These are phyloP conservation scores for Axinella damicornis DNA, from an alignment of 37 sponge, comb jelly and placozoan species.

Conservation along the genomic window DNA sequence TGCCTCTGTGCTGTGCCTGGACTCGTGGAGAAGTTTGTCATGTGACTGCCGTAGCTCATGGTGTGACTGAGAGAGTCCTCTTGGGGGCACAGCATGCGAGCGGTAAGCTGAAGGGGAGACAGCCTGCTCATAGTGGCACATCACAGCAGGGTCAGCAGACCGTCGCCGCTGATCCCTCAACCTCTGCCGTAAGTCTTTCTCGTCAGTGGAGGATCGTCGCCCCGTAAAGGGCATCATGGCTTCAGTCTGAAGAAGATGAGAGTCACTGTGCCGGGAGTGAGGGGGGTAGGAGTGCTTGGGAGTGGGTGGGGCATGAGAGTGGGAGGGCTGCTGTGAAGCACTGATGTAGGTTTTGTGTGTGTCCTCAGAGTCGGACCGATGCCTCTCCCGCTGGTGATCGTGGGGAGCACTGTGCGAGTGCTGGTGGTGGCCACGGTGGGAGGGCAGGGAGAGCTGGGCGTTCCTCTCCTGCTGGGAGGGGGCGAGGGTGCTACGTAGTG, in stretches of 20 bases:
- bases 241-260: background rate
- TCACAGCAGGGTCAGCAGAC: constrained; percentile 16
- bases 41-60: too few species aligned
- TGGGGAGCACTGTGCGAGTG: constrained; percentile 6
- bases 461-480: too few species aligned
- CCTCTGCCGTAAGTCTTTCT: background rate
- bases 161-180: constrained; percentile 3
- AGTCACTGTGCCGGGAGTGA: background rate
- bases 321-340: constrained; percentile 9
- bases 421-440: constrained; percentile 7
- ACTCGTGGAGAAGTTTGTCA: too few species aligned
- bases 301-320: background rate
- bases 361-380: background rate
- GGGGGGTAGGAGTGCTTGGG: constrained; percentile 34
- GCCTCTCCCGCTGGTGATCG: background rate
- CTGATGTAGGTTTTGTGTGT: background rate
- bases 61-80: too few species aligned
- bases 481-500: too few species aligned
- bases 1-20: background rate
- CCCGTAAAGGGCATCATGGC: background rate
- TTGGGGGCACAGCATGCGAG: too few species aligned
- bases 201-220: background rate
- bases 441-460: background rate
- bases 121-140: background rate
- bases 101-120: background rate